phyloP scores from a whole-genome alignment of 2,113 vertebrate genomes.

The Rhinopithecus roxellana region DNA sequence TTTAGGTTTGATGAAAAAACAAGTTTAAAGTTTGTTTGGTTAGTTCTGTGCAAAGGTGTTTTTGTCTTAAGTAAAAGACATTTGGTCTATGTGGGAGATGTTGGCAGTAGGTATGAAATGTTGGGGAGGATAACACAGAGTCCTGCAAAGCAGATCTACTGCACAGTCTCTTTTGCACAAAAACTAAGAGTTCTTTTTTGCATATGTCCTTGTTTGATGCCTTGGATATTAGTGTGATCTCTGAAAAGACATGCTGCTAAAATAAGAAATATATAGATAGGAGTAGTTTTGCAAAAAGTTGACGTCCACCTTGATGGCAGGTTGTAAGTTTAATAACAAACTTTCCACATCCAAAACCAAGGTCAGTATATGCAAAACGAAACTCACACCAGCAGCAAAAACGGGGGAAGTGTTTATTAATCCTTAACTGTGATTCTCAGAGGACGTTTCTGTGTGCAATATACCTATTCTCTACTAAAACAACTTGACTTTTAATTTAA shows the following conservation, averaged over 20 bases:
- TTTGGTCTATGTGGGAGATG: not conserved
- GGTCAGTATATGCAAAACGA: constrained; percentile 82
- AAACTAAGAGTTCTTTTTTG: constrained; percentile 48
- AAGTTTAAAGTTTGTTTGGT: constrained; percentile 26
- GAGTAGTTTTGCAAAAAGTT: constrained; percentile 66
- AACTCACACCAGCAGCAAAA: constrained; percentile 79
- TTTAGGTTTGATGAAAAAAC: constrained; percentile 4
- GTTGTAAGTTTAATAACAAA: constrained; percentile 76
- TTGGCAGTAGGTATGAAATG: constrained; percentile 19
- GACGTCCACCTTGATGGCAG: constrained; percentile 55
- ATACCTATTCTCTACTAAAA: constrained; percentile 39
- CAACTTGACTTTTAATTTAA: constrained; percentile 65
- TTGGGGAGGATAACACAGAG: not conserved
- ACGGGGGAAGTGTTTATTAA: constrained; percentile 84
- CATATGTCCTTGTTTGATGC: constrained; percentile 67
- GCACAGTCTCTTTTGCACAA: constrained; percentile 9
- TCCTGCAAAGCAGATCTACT: constrained; percentile 23
- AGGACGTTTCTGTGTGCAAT: constrained; percentile 54
- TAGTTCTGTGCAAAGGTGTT: constrained; percentile 15
- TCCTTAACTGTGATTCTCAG: constrained; percentile 73
- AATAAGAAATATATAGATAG: constrained; percentile 55
- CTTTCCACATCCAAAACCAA: constrained; percentile 71
- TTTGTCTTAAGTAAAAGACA: constrained; percentile 53
- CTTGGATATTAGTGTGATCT: constrained; percentile 37
- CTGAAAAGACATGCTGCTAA: constrained; percentile 68